These are phyloP conservation scores for Cinclus mexicanus DNA, from an alignment of 2,113 vertebrate genomes.

Conservation along the genomic window DNA sequence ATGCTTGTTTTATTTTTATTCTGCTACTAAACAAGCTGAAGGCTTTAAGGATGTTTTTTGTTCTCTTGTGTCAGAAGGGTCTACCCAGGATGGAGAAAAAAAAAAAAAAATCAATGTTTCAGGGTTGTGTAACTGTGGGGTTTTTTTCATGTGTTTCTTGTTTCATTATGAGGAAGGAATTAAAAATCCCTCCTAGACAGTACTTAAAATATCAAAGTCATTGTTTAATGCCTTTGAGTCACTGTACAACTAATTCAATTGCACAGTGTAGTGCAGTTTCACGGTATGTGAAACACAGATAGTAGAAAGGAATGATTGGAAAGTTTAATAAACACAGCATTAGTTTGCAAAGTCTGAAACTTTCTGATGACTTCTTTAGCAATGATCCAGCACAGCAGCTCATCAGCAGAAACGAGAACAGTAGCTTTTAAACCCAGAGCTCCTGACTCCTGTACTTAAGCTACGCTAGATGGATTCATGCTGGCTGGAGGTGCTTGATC, in stretches of 20 bases:
- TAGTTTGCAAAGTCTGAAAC: conserved; percentile 78
- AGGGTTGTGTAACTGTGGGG: conserved; percentile 68
- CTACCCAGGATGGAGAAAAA: conserved; percentile 71
- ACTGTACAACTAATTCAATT: conserved; percentile 83
- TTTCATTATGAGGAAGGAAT: conserved; percentile 82
- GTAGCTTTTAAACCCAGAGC: not conserved
- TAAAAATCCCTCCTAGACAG: conserved; percentile 84
- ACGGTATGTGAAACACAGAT: conserved; percentile 79
- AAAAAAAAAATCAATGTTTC: conserved; percentile 74
- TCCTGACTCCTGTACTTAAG: not conserved
- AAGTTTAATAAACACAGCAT: conserved; percentile 80
- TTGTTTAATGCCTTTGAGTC: conserved; percentile 85
- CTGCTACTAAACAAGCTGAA: conserved; percentile 75
- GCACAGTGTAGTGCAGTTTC: conserved; percentile 77
- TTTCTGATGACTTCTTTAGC: conserved; percentile 73
- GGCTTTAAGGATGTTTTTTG: conserved; percentile 62
- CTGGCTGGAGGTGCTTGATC: not conserved
- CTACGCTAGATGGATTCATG: not conserved
- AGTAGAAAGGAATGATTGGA: conserved; percentile 77
- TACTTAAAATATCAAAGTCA: conserved; percentile 87
- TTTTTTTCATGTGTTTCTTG: conserved; percentile 67
- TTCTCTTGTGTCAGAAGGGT: conserved; percentile 68
- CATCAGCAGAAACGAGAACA: conserved; percentile 5
- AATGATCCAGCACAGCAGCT: conserved; percentile 42
- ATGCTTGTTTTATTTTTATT: conserved; percentile 79